Evolutionary conservation across 2,113 vertebrate genomes (phyloP), one percentile per base, ranked within the genome.

Genomic region (Ictidomys tridecemlineatus): DNA sequence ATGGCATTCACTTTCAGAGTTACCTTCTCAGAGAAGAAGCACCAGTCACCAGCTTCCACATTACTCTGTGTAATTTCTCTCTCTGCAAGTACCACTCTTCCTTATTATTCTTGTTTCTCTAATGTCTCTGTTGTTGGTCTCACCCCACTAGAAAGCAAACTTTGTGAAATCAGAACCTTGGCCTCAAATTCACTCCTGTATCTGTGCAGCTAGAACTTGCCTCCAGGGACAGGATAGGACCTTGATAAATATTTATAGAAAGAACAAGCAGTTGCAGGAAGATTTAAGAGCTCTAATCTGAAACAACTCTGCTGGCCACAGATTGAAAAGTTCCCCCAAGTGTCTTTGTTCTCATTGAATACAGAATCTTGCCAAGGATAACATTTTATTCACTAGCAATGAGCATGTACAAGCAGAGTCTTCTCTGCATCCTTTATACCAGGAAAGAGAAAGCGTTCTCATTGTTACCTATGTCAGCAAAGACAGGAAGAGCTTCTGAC

Each of bases 221-320:
- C 51, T 61, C 32, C 53, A 10, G 83, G n/a, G 6, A 5, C 37
- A 74, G 53, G 8, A 65, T 2, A 7, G 17, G 48, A 9, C 53
- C 30, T 97, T 61, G 85, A n/a, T 73, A 92, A 76, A 80, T 83
- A 76, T n/a, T 74, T 56, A 56, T 39, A 93, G 77, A 18, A 82
- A 51, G 67, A 67, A 78, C 4, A 69, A 34, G 72, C 32, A 56
- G 12, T 78, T 82, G 22, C 14, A 5, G 67, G n/a, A 83, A 94
- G 39, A 89, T 77, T 2, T 30, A 51, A 34, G 53, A 32, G 32
- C 13, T 93, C 2, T 72, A 86, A 78, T 32, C 30, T 74, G 32
- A 94, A 86, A 87, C 1, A 16, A 5, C 39, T 85, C 24, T 56
- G 48, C 26, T 70, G 56, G 42, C 51, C 0, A 1, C 53, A 42